Evolutionary conservation across 2,797 vertebrate species (phyloP).

Genomic region (Amniataba percoides): DNA sequence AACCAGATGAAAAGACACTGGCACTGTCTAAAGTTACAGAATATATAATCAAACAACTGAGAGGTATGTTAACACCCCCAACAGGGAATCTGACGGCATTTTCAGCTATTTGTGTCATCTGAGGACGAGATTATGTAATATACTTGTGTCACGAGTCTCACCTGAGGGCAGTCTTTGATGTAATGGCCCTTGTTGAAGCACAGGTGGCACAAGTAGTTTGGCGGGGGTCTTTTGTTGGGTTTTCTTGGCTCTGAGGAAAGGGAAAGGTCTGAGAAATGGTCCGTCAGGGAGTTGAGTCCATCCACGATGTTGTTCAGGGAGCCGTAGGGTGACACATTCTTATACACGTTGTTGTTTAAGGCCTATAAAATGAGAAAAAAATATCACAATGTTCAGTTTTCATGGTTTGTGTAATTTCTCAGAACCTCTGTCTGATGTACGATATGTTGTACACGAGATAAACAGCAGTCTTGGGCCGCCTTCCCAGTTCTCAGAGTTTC

Average conservation of each 20-base stretch:
- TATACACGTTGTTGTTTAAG: slow-evolving; percentile 94
- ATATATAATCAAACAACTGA: neutral
- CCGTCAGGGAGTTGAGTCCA: slow-evolving; percentile 96
- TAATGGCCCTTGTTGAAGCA: slow-evolving; percentile 99
- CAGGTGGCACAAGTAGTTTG: slow-evolving; percentile 98
- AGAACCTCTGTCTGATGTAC: neutral
- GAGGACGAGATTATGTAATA: slow-evolving; percentile 1
- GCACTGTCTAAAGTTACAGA: slow-evolving; percentile 18
- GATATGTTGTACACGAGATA: neutral
- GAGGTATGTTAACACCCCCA: neutral
- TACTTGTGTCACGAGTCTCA: slow-evolving; percentile 76
- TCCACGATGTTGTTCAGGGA: slow-evolving; percentile 99
- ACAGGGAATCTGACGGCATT: neutral
- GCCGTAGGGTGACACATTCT: slow-evolving; percentile 95
- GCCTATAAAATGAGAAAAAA: slow-evolving; percentile 83
- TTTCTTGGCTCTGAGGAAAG: slow-evolving; percentile 96
- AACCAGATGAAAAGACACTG: slow-evolving; percentile 30
- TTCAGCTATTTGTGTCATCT: neutral
- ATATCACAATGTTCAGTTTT: slow-evolving; percentile 9
- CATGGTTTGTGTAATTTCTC: neutral
- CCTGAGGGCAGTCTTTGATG: slow-evolving; percentile 99
- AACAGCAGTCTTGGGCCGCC: neutral
- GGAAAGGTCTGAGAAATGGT: slow-evolving; percentile 98
- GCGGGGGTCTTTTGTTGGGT: slow-evolving; percentile 97
- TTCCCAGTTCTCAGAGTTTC: neutral